Conservation (phyloP, 2,113 vertebrate species). For the Lepisosteus oculatus region DNA sequence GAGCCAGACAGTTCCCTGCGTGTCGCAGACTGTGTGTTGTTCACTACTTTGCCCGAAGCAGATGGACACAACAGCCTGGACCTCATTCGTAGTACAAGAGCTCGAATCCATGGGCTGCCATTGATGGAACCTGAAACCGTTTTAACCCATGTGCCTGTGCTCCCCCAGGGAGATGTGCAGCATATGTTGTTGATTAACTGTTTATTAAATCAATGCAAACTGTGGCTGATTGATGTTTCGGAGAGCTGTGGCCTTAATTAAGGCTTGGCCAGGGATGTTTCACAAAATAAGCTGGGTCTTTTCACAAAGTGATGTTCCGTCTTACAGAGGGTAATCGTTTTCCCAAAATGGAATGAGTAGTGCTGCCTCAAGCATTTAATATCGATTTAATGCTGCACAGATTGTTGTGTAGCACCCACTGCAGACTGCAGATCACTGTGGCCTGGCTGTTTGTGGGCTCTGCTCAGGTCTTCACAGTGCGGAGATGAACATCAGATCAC, state of each 20-base stretch:
- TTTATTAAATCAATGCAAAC: slow-evolving; percentile 16
- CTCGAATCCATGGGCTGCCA: slow-evolving; percentile 2
- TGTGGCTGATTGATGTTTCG: slow-evolving; percentile 8
- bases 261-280: slow-evolving; percentile 9
- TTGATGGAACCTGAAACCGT: background rate
- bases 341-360: too few relatives aligned
- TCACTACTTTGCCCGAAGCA: too few relatives aligned
- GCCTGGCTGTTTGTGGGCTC: too few relatives aligned
- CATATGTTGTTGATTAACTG: slow-evolving; percentile 9
- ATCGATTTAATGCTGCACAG: too few relatives aligned
- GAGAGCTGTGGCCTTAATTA: slow-evolving; percentile 15
- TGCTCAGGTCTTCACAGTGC: too few relatives aligned
- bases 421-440: too few relatives aligned
- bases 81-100: background rate
- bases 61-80: background rate
- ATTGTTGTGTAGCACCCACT: too few relatives aligned
- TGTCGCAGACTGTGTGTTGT: too few relatives aligned
- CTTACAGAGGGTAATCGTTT: background rate
- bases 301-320: background rate
- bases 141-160: background rate
- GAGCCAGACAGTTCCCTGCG: too few relatives aligned
- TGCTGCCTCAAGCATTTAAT: too few relatives aligned
- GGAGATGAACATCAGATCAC: too few relatives aligned
- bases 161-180: background rate
- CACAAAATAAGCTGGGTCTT: background rate